Conservation (phyloP, 1,140 invertebrate species). For the Drosophila nigromelanica region DNA sequence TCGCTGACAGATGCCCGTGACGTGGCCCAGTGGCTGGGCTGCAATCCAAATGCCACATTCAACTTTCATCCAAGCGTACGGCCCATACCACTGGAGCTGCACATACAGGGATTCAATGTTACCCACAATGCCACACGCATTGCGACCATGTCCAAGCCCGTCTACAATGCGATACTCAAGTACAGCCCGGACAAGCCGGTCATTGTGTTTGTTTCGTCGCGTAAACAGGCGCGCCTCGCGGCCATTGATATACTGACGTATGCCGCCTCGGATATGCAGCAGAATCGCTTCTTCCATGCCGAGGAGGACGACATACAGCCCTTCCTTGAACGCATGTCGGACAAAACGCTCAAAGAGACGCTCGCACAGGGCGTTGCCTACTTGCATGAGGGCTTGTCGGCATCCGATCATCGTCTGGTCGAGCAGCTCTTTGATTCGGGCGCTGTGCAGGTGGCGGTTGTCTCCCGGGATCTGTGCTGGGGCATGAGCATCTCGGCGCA, state of each 20-base stretch:
- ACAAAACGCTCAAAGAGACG: conserved; percentile 95
- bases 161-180: conserved; percentile 96
- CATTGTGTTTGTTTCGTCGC: conserved; percentile 98
- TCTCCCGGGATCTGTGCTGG: conserved; percentile 96
- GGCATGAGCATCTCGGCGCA: conserved; percentile 94
- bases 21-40: conserved; percentile 98
- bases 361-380: conserved; percentile 97
- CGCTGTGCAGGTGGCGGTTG: conserved; percentile 97
- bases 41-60: conserved; percentile 95
- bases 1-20: conserved; percentile 98
- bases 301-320: conserved; percentile 94
- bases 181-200: conserved; percentile 95
- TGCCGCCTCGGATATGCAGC: conserved; percentile 93
- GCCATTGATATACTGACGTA: conserved; percentile 98
- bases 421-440: conserved; percentile 96
- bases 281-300: conserved; percentile 94
- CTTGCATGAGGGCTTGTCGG: conserved; percentile 96
- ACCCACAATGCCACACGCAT: conserved; percentile 98
- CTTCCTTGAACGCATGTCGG: conserved; percentile 93
- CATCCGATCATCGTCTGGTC: conserved; percentile 93
- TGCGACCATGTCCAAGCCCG: conserved; percentile 98
- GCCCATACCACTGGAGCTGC: conserved; percentile 96
- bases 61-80: conserved; percentile 99
- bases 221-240: conserved; percentile 96
- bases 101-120: conserved; percentile 98